Conservation (phyloP, 2,888 invertebrate species). For the Hirtodrosophila trivittata region DNA sequence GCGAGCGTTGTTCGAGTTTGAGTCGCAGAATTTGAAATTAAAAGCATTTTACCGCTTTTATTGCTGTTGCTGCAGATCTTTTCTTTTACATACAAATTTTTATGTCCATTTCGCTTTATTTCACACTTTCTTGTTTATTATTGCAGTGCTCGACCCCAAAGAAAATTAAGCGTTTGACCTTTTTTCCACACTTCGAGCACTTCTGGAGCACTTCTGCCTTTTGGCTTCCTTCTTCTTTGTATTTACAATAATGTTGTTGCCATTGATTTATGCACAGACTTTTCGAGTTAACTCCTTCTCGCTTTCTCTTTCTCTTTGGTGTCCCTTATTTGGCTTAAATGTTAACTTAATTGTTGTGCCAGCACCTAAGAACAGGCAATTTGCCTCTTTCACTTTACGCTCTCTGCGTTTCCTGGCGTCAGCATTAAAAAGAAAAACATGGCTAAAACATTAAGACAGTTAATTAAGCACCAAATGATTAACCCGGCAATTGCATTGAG, state of each 20-base stretch:
- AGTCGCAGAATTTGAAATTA: constrained; percentile 73
- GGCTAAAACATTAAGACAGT: constrained; percentile 68
- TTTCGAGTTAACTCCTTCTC: constrained; percentile 16
- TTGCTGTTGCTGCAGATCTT: constrained; percentile 72
- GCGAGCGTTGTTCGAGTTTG: constrained; percentile 15
- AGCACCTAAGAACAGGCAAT: constrained; percentile 65
- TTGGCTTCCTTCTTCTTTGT: constrained; percentile 20
- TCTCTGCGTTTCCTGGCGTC: constrained; percentile 37
- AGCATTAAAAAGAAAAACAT: constrained; percentile 51
- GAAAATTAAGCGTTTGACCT: constrained; percentile 75
- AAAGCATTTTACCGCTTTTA: constrained; percentile 75
- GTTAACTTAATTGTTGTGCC: constrained; percentile 73
- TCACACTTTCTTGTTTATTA: constrained; percentile 78
- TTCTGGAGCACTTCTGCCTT: constrained; percentile 15
- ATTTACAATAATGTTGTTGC: constrained; percentile 76
- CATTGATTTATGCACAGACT: constrained; percentile 73
- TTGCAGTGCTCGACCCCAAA: constrained; percentile 55
- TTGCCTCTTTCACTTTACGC: constrained; percentile 65
- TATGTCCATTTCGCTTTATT: constrained; percentile 77
- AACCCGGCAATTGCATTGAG: constrained; percentile 50
- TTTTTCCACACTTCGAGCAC: constrained; percentile 42
- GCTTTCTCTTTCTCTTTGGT: background rate
- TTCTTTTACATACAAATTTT: constrained; percentile 63
- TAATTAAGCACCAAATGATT: constrained; percentile 73
- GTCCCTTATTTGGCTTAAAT: constrained; percentile 67